Conservation (phyloP, 2,888 invertebrate species). For the Kuschelorhynchus macadamiae region DNA sequence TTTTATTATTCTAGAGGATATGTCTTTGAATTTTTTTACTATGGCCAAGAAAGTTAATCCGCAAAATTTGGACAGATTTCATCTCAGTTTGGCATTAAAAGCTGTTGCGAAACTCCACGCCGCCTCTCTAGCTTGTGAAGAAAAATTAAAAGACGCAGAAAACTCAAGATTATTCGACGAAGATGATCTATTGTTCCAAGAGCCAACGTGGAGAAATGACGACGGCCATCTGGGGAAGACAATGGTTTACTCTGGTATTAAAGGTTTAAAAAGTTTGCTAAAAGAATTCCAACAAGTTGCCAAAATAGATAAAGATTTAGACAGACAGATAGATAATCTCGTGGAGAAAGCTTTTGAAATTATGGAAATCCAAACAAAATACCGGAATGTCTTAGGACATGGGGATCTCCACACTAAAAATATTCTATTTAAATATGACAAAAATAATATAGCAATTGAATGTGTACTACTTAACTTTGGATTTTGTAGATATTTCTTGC, state of each 20-base stretch:
- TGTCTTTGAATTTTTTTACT: slow-evolving; percentile 38
- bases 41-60: slow-evolving; percentile 37
- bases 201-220: slow-evolving; percentile 20
- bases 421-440: slow-evolving; percentile 48
- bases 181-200: slow-evolving; percentile 12
- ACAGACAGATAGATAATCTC: slow-evolving; percentile 20
- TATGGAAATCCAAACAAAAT: slow-evolving; percentile 39
- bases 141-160: slow-evolving; percentile 5
- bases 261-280: slow-evolving; percentile 37
- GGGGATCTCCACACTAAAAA: slow-evolving; percentile 46
- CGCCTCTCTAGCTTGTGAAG: slow-evolving; percentile 24
- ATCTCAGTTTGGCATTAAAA: slow-evolving; percentile 39
- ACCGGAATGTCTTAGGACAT: slow-evolving; percentile 45
- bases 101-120: slow-evolving; percentile 43
- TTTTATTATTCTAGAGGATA: slow-evolving; percentile 45
- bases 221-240: slow-evolving; percentile 4
- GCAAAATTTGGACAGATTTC: slow-evolving; percentile 39
- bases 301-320: slow-evolving; percentile 8
- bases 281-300: slow-evolving; percentile 11
- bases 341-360: slow-evolving; percentile 31
- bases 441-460: slow-evolving; percentile 19
- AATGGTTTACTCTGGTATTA: slow-evolving; percentile 24
- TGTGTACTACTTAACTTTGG: slow-evolving; percentile 45
- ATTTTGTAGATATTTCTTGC: slow-evolving; percentile 39
- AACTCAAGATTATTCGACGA: slow-evolving; percentile 9